Percentiles rank a stretch among this genome's conserved stretches.
Conservation (phyloP, 2,888 invertebrate species). For the Andrena fulva region DNA sequence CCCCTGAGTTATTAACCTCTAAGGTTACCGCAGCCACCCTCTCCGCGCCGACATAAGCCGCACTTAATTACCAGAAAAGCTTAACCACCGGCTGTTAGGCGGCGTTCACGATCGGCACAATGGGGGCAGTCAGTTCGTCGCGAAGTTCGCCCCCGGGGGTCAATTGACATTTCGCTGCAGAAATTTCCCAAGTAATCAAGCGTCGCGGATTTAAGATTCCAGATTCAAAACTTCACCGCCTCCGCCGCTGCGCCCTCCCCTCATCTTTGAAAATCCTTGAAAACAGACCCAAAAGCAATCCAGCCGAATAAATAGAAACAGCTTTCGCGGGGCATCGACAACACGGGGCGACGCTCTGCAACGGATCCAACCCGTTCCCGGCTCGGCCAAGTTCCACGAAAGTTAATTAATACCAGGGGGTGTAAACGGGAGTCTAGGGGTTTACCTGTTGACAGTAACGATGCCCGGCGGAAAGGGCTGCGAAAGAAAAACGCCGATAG, state of each 20-base stretch:
- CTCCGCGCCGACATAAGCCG: constrained; percentile 75
- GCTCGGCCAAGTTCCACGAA: constrained; percentile 39
- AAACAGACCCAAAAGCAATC: neutral
- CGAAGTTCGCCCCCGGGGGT: neutral
- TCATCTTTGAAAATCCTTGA: neutral
- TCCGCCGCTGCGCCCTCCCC: neutral
- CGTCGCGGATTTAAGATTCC: too few species aligned
- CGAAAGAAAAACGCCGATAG: constrained; percentile 72
- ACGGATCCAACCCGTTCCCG: constrained; percentile 11
- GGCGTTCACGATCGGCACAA: constrained; percentile 46
- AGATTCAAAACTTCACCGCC: too few species aligned
- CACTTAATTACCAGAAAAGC: constrained; percentile 81
- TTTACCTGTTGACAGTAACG: constrained; percentile 73
- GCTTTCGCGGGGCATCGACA: constrained; percentile 3
- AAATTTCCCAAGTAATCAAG: neutral
- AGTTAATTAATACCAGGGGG: constrained; percentile 67
- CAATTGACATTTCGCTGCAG: constrained; percentile 3
- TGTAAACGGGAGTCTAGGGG: constrained; percentile 41
- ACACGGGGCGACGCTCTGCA: constrained; percentile 2
- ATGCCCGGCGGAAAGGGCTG: constrained; percentile 60
- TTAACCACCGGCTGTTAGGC: constrained; percentile 72
- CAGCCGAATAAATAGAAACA: constrained; percentile 18
- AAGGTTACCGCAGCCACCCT: constrained; percentile 82
- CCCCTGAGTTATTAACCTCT: constrained; percentile 83
- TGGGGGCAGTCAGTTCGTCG: constrained; percentile 27